Evolutionary conservation across 1,140 invertebrate species (phyloP), one percentile per base, ranked within the genome.

Genomic region (Tachypleus tridentatus): DNA sequence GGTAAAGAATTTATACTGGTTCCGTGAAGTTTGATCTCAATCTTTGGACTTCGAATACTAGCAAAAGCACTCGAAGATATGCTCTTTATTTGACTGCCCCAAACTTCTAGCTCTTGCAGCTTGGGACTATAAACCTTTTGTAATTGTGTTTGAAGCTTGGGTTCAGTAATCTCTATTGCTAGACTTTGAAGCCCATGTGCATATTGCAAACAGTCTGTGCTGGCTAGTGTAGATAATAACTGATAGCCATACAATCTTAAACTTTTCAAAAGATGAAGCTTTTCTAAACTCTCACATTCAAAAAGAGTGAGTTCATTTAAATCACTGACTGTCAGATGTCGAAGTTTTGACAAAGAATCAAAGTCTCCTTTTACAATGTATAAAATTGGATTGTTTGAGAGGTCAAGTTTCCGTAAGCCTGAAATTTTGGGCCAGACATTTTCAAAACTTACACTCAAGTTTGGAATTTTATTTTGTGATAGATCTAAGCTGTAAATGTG

Each of bases 161-260:
- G 77, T 72, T 93, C 90, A 75, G 93, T 93, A 3, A 92, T 83
- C 78, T 95, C 92, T 59, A 93, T 84, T 69, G 91, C 87, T 3
- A 93, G 75, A 57, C 77, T 79, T 68, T 78, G 75, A 6, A 80
- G 65, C 9, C 74, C 71, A 50, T n/a, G 64, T 9, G 72, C 64
- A 49, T 86, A 84, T 4, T 93, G 75, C 51, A 91, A 82, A 5
- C 88, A 72, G 29, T 70, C 89, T 71, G 88, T 85, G 2, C 90
- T 81, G 76, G 93, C 89, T 58, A 93, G 81, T 72, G 91, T 91
- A 3, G 88, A 87, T 4, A 93, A 70, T 70, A 84, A 82, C 0
- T 87, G 87, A 74, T 86, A 88, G 64, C 84, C 83, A 72, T 86
- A 86, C 1, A 88, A 84, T 66, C 85, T 76, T 4, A 95, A 71